phyloP scores from a whole-genome alignment of 2,797 vertebrate genomes.

The Masticophis lateralis region DNA sequence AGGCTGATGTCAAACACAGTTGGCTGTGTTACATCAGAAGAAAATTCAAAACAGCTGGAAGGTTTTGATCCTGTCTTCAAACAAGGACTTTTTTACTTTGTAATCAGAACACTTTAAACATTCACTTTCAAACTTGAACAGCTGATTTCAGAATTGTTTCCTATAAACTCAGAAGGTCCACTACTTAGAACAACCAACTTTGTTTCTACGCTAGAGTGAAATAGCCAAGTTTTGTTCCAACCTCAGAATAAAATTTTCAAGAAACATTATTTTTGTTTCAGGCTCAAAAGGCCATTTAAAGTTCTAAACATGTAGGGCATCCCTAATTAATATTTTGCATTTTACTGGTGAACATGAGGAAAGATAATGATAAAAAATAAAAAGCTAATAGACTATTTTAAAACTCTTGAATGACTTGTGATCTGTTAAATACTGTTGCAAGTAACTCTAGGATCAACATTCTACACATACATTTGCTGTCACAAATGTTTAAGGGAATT shows the following conservation, averaged over 20 bases:
- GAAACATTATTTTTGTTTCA: neutral
- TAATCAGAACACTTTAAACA: neutral
- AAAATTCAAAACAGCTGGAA: neutral
- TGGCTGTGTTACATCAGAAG: neutral
- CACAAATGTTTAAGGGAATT: neutral
- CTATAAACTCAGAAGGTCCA: neutral
- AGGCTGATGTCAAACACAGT: neutral
- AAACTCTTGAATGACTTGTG: neutral
- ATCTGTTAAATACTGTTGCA: neutral
- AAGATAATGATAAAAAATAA: neutral
- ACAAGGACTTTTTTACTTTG: neutral
- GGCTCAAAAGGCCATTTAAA: neutral
- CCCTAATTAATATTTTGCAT: neutral
- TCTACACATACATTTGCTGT: neutral
- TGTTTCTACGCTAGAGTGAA: neutral
- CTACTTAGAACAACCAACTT: neutral
- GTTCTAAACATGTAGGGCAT: neutral
- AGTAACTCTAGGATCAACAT: neutral
- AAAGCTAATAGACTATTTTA: neutral
- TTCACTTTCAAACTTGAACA: neutral
- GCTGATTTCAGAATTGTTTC: neutral
- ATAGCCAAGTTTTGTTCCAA: neutral
- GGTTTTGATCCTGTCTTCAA: neutral
- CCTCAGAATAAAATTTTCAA: neutral
- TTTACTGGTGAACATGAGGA: neutral